phyloP scores from a whole-genome alignment of 2,888 invertebrate species.

The Chrysina gloriosa region DNA sequence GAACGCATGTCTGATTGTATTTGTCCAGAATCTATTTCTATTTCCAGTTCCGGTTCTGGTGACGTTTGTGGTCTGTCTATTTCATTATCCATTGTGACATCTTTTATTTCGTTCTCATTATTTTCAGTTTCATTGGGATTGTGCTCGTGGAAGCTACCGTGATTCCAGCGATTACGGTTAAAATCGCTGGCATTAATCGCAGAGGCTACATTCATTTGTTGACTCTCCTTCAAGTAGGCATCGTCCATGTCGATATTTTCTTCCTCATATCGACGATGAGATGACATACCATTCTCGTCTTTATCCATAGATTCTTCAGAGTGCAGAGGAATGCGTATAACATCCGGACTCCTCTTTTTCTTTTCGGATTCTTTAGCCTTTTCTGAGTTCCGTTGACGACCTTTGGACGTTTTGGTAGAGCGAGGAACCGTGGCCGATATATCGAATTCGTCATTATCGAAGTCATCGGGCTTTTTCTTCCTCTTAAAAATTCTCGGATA shows the following conservation, averaged over 20 bases:
- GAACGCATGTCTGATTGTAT: slow-evolving; percentile 32
- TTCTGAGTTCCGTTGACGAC: slow-evolving; percentile 18
- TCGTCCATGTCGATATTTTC: slow-evolving; percentile 65
- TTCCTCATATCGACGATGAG: slow-evolving; percentile 60
- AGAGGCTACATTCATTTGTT: slow-evolving; percentile 60
- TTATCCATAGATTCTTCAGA: slow-evolving; percentile 60
- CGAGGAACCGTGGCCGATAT: slow-evolving; percentile 76
- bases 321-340: slow-evolving; percentile 60
- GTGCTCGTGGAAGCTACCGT: slow-evolving; percentile 60
- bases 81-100: slow-evolving; percentile 36
- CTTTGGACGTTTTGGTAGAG: slow-evolving; percentile 62
- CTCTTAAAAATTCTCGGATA: slow-evolving; percentile 77
- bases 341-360: slow-evolving; percentile 51
- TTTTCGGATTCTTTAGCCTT: slow-evolving; percentile 52
- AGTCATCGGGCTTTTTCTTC: slow-evolving; percentile 65
- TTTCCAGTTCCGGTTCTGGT: slow-evolving; percentile 38
- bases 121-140: slow-evolving; percentile 33
- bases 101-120: slow-evolving; percentile 52
- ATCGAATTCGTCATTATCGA: slow-evolving; percentile 61
- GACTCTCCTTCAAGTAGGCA: slow-evolving; percentile 69
- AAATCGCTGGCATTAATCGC: slow-evolving; percentile 55
- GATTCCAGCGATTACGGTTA: slow-evolving; percentile 60
- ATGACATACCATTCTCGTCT: slow-evolving; percentile 55
- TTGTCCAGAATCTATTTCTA: slow-evolving; percentile 40
- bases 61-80: slow-evolving; percentile 21